Percentiles rank a stretch among this genome's conserved stretches.
Evolutionary conservation across 1,140 invertebrate genomes (phyloP).

Genomic region (Tetragonula clypearis): DNA sequence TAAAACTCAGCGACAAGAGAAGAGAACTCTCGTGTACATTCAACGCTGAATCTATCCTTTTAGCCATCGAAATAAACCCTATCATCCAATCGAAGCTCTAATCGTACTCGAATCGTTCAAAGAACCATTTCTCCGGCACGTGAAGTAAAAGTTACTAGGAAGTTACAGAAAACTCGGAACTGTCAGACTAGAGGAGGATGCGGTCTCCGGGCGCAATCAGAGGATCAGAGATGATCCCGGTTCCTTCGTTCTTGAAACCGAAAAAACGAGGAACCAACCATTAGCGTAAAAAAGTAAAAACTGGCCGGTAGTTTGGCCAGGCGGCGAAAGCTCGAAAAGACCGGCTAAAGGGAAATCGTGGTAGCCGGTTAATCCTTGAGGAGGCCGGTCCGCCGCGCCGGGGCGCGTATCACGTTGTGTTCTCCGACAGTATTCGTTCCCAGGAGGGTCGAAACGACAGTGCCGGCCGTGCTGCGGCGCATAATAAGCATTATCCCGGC

Average conservation of each 20-base stretch:
- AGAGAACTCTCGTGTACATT: not conserved
- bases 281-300: slow-evolving; percentile 45
- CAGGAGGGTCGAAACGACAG: slow-evolving; percentile 42
- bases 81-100: not conserved
- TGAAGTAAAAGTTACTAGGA: not conserved
- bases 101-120: not conserved
- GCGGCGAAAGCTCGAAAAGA: slow-evolving; percentile 51
- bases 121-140: not conserved
- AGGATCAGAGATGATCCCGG: not conserved
- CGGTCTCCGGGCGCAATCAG: not conserved
- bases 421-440: slow-evolving; percentile 18
- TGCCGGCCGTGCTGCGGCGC: slow-evolving; percentile 35
- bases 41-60: not conserved
- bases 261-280: slow-evolving; percentile 15
- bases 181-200: not conserved
- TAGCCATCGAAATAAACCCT: not conserved
- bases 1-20: not conserved
- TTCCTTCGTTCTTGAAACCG: not conserved
- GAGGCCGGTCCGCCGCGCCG: slow-evolving; percentile 22
- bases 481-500: slow-evolving; percentile 70
- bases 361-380: slow-evolving; percentile 60
- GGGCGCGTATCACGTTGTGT: slow-evolving; percentile 32
- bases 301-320: not conserved
- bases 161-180: not conserved
- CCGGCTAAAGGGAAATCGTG: slow-evolving; percentile 43